Evolutionary conservation across 2,113 vertebrate genomes (phyloP).

Genomic region (Daphoenositta chrysoptera): DNA sequence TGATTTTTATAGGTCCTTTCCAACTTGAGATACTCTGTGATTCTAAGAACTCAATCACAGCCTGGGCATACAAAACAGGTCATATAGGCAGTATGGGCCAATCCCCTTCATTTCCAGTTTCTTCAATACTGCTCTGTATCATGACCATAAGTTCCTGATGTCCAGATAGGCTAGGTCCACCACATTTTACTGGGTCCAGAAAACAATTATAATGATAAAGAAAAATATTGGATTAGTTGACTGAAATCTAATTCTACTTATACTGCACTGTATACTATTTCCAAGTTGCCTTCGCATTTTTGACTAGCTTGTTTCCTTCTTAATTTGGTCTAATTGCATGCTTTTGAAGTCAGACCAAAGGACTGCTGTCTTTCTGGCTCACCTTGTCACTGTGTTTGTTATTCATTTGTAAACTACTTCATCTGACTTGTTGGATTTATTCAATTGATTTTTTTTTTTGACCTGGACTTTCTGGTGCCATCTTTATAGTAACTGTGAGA

Average conservation of each 20-base stretch:
- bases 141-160: background rate
- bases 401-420: background rate
- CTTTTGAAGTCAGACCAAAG: slow-evolving; percentile 9
- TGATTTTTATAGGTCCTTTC: background rate
- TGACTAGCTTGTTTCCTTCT: background rate
- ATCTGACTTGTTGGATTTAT: background rate
- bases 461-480: background rate
- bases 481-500: background rate
- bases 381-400: background rate
- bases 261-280: background rate
- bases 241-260: background rate
- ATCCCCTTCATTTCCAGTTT: background rate
- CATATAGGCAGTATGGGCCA: background rate
- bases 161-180: background rate
- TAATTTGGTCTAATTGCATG: background rate
- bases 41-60: background rate
- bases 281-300: background rate
- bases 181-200: background rate
- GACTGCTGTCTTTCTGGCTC: background rate
- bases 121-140: background rate
- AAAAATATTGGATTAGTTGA: background rate
- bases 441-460: background rate
- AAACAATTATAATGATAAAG: background rate
- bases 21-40: background rate
- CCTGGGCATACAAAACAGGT: background rate